phyloP scores from a whole-genome alignment of 2,888 invertebrate species.

The Campaea margaritaria region DNA sequence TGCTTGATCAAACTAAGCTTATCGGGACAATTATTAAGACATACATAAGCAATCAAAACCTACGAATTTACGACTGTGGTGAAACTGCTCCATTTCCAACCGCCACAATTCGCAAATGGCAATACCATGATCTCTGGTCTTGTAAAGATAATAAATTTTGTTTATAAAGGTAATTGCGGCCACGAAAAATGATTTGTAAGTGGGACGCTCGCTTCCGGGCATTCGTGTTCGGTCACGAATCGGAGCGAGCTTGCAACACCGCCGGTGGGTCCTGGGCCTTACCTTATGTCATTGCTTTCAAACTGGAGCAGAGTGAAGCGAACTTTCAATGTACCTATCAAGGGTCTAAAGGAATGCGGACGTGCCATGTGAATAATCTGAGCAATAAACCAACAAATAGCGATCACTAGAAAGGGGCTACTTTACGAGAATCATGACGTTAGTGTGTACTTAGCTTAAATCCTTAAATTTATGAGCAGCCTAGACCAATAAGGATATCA shows the following conservation, averaged over 20 bases:
- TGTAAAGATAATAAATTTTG: conserved; percentile 43
- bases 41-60: neutral
- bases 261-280: conserved; percentile 48
- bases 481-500: neutral
- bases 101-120: conserved; percentile 21
- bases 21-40: no score
- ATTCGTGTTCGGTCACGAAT: conserved; percentile 74
- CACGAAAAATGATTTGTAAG: conserved; percentile 71
- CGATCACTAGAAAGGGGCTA: conserved; percentile 11
- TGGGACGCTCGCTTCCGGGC: conserved; percentile 76
- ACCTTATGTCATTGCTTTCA: conserved; percentile 62
- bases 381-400: conserved; percentile 16
- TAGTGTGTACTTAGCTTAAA: conserved; percentile 7
- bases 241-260: conserved; percentile 61
- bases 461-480: conserved; percentile 3
- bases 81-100: conserved; percentile 15
- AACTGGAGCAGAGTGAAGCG: conserved; percentile 44
- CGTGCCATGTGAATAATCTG: conserved; percentile 29
- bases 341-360: conserved; percentile 34
- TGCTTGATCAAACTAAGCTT: no score
- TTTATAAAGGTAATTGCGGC: conserved; percentile 57
- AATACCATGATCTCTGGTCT: conserved; percentile 24
- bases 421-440: conserved; percentile 8
- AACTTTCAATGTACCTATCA: conserved; percentile 34
- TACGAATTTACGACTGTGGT: conserved; percentile 9